Conservation (phyloP, 1,140 invertebrate species). For the Aphidius gifuensis region DNA sequence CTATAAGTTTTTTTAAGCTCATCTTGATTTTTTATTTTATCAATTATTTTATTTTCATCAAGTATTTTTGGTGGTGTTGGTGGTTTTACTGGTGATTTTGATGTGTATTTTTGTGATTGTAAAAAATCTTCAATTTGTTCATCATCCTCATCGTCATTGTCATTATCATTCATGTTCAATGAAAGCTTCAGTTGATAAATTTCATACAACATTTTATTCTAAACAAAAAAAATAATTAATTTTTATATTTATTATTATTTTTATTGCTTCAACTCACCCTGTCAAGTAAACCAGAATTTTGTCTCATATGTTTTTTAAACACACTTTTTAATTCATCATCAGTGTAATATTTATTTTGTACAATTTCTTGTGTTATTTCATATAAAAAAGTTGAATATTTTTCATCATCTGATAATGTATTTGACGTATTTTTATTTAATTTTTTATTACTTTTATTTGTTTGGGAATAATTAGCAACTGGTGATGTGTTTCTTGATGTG, state of each 20-base stretch:
- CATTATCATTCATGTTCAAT: conserved; percentile 44
- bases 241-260: background rate
- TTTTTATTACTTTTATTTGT: conserved; percentile 5
- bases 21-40: conserved; percentile 35
- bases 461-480: background rate
- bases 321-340: conserved; percentile 52
- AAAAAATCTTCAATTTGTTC: conserved; percentile 28
- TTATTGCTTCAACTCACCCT: conserved; percentile 33
- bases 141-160: conserved; percentile 38
- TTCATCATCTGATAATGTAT: conserved; percentile 38
- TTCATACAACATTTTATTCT: conserved; percentile 53
- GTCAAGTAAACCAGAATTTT: conserved; percentile 41
- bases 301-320: conserved; percentile 49
- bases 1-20: conserved; percentile 26
- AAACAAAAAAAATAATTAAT: conserved; percentile 13
- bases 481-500: background rate
- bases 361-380: conserved; percentile 57
- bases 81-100: conserved; percentile 25
- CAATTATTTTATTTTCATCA: conserved; percentile 41
- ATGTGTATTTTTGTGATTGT: conserved; percentile 16
- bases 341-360: conserved; percentile 52
- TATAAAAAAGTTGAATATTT: conserved; percentile 54
- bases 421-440: background rate
- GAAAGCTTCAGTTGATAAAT: conserved; percentile 50
- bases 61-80: conserved; percentile 43